These are phyloP conservation scores for Coreoperca whiteheadi DNA, from an alignment of 2,113 vertebrate genomes.

Conservation along the genomic window DNA sequence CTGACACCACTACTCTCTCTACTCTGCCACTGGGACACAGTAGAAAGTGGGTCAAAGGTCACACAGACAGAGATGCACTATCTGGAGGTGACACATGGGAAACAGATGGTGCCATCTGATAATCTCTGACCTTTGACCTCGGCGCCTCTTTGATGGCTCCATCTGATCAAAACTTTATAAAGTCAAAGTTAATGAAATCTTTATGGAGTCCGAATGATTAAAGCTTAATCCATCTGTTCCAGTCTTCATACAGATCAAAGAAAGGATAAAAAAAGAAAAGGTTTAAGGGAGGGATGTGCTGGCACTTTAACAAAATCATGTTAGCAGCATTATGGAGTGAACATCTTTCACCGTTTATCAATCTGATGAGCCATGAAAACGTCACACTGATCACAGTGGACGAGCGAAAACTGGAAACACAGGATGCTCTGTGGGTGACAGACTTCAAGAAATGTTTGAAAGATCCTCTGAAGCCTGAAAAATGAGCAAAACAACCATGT, in stretches of 20 bases:
- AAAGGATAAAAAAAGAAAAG: conserved; percentile 1
- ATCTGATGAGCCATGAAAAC: conserved; percentile 12
- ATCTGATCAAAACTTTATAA: conserved; percentile 29
- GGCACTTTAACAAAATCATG: background rate
- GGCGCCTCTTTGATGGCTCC: background rate
- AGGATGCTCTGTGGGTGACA: background rate
- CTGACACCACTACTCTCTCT: background rate
- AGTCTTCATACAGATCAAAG: conserved; percentile 3
- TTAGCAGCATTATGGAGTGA: conserved; percentile 1
- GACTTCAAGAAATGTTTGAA: background rate
- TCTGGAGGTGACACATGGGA: conserved; percentile 17
- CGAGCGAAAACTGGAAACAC: background rate
- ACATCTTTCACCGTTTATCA: conserved; percentile 30
- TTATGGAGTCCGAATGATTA: conserved; percentile 22
- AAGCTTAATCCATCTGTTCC: conserved; percentile 28
- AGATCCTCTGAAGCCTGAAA: background rate
- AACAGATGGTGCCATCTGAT: conserved; percentile 17
- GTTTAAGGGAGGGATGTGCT: background rate
- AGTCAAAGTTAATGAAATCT: conserved; percentile 39
- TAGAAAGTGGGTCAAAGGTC: conserved; percentile 16
- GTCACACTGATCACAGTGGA: background rate
- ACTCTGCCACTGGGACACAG: background rate
- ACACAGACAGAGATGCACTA: background rate
- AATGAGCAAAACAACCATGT: background rate
- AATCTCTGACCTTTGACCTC: conserved; percentile 36